Base-by-base conservation (phyloP, 2,113 vertebrate genomes). In the Mandrillus leucophaeus region DNA sequence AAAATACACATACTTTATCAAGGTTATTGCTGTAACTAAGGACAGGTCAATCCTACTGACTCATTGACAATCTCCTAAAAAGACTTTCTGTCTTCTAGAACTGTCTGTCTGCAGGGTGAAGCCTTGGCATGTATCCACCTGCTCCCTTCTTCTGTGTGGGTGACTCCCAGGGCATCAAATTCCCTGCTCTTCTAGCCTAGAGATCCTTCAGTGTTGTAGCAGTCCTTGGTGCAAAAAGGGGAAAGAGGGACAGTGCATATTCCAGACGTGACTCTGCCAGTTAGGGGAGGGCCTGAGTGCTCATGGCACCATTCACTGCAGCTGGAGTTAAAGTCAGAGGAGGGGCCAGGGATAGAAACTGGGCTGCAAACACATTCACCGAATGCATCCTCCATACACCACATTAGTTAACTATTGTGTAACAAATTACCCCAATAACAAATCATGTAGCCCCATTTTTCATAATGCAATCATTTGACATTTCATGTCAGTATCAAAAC, bases 221-320 rank as follows among this genome's bases (percentile, higher is more conserved):
- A 3, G 14, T 3, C 11, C 11, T 22, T 48, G 6, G 27, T 30
- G 8, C 10, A 48, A 45, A 90, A 82, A 14, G 76, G 6, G 4
- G 64, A 45, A 48, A n/a, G 35, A 11, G 18, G 27, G 10, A 1
- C 45, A 5, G 13, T 48, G 35, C 16, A 1, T 20, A 11, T 32
- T 61, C 30, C 17, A 35, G 61, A 30, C 16, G 52, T 12, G 8
- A 32, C 6, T 8, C 27, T 73, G 22, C 13, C 20, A 0, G 10
- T 25, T 8, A 6, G 17, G 27, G 22, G 55, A 3, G 5, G 25
- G 32, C 32, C 18, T 43, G 35, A 50, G 40, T 17, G 48, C 38
- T 20, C 1, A 0, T 0, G 57, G 18, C 1, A 2, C 32, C 3
- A 6, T n/a, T 70, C 20, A 6, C 0, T 48, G 55, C 20, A 8